Percentiles rank a stretch among this genome's conserved stretches.
Evolutionary conservation across 2,797 vertebrate genomes (phyloP).

Genomic region (Menidia menidia): DNA sequence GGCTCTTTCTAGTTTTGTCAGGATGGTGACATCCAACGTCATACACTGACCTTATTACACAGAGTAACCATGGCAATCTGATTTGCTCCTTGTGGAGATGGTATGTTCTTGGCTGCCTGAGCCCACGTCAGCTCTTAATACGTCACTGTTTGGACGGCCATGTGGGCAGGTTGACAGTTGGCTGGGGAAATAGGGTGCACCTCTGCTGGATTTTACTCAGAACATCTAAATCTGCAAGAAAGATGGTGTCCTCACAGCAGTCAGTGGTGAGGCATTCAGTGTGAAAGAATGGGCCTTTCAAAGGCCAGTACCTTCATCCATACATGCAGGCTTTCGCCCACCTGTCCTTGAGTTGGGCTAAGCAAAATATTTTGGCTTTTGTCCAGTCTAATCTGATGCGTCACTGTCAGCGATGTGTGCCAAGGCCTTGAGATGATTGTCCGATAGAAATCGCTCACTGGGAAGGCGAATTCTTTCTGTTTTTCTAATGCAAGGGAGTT

Average conservation of each 20-base stretch:
- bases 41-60: conserved; percentile 71
- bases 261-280: conserved; percentile 9
- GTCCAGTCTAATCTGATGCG: conserved; percentile 42
- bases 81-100: conserved; percentile 60
- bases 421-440: conserved; percentile 43
- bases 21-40: conserved; percentile 47
- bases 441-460: conserved; percentile 23
- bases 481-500: conserved; percentile 14
- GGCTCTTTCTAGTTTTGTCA: conserved; percentile 38
- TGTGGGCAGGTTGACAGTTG: conserved; percentile 54
- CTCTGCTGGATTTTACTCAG: conserved; percentile 11
- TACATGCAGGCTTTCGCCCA: conserved; percentile 15
- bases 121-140: conserved; percentile 46
- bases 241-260: not conserved
- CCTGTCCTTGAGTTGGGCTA: conserved; percentile 54
- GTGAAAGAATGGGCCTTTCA: not conserved
- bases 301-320: conserved; percentile 11
- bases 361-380: conserved; percentile 47
- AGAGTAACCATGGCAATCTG: conserved; percentile 74
- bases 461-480: conserved; percentile 15
- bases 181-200: conserved; percentile 24
- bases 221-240: not conserved
- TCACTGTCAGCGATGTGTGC: conserved; percentile 34
- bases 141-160: conserved; percentile 49
- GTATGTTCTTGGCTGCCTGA: conserved; percentile 48